Conservation (phyloP, 2,888 invertebrate genomes). For the Noctua janthina region DNA sequence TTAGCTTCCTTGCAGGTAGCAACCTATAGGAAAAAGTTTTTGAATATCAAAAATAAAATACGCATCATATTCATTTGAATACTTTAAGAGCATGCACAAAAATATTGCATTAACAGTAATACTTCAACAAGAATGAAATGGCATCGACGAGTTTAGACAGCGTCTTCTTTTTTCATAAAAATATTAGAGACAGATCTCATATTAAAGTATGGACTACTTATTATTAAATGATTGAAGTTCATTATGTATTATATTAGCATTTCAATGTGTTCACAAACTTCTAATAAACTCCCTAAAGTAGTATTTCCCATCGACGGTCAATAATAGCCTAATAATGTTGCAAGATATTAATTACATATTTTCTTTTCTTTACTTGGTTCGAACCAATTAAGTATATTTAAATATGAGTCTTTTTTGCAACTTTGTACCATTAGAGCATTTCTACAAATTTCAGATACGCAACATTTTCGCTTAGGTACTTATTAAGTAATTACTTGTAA, state of each 20-base stretch:
- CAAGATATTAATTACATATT: slow-evolving; percentile 34
- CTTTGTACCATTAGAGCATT: slow-evolving; percentile 69
- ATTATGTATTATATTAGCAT: slow-evolving; percentile 45
- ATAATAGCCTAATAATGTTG: slow-evolving; percentile 34
- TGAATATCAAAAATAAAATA: slow-evolving; percentile 89
- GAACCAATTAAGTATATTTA: slow-evolving; percentile 45
- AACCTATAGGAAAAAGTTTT: slow-evolving; percentile 86
- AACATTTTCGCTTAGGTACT: slow-evolving; percentile 55
- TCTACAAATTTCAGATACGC: slow-evolving; percentile 42
- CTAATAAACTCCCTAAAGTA: slow-evolving; percentile 47
- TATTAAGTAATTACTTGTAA: slow-evolving; percentile 61
- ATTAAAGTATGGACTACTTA: slow-evolving; percentile 58
- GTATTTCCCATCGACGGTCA: slow-evolving; percentile 41
- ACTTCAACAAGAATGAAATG: slow-evolving; percentile 71
- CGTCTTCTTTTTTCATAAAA: slow-evolving; percentile 57
- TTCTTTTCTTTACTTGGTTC: slow-evolving; percentile 20
- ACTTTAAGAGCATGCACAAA: slow-evolving; percentile 80
- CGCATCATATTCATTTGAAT: slow-evolving; percentile 77
- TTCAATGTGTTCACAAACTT: slow-evolving; percentile 45
- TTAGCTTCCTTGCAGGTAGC: slow-evolving; percentile 84
- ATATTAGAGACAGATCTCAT: slow-evolving; percentile 66
- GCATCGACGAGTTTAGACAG: slow-evolving; percentile 60
- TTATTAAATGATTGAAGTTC: slow-evolving; percentile 38
- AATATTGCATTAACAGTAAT: slow-evolving; percentile 78
- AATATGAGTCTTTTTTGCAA: slow-evolving; percentile 65